Evolutionary conservation across 2,113 vertebrate species (phyloP).

Genomic region (Tachycineta bicolor): DNA sequence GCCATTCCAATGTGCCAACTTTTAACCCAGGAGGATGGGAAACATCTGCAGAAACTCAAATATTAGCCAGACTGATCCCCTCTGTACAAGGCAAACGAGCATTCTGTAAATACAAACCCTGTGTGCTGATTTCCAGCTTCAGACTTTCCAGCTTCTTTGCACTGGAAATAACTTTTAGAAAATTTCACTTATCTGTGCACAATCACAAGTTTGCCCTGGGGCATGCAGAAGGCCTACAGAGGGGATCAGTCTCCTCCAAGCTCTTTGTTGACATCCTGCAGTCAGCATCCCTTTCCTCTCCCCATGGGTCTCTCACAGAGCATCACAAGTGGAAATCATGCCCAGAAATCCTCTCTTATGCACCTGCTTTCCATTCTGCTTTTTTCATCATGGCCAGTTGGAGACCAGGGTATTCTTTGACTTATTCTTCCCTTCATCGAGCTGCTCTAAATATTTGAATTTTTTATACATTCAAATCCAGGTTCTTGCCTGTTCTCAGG

Average conservation of each 20-base stretch:
- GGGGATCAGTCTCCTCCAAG: not conserved
- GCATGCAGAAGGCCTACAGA: not conserved
- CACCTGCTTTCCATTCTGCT: not conserved
- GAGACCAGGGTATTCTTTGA: not conserved
- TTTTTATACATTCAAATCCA: not conserved
- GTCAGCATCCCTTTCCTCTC: not conserved
- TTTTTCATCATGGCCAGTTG: not conserved
- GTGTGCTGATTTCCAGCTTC: not conserved
- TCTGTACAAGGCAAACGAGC: not conserved
- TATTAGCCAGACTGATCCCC: not conserved
- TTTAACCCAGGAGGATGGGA: not conserved
- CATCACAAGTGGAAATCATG: not conserved
- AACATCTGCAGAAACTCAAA: constrained; percentile 37
- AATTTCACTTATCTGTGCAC: not conserved
- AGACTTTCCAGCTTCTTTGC: not conserved
- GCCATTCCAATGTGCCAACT: not conserved
- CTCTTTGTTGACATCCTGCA: not conserved
- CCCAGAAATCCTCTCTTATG: not conserved
- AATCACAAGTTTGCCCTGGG: not conserved
- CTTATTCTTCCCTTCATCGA: not conserved
- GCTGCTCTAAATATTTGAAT: not conserved
- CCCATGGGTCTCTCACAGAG: not conserved
- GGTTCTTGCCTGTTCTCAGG: not conserved
- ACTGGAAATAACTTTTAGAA: not conserved
- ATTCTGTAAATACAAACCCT: not conserved